phyloP scores from a whole-genome alignment of 2,888 invertebrate species.

The Deladenus siricidicola region DNA sequence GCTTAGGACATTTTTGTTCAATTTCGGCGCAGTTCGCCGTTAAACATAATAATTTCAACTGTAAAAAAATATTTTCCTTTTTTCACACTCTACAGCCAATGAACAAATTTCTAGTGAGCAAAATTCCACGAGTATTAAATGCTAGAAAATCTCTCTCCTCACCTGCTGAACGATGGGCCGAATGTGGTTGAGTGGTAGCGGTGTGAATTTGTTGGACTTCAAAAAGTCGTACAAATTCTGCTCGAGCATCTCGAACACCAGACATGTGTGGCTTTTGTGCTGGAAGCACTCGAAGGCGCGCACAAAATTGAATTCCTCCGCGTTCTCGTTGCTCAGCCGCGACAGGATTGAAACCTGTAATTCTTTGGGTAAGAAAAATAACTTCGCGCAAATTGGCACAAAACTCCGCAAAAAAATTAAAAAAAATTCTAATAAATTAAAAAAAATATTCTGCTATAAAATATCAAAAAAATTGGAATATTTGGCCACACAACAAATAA shows the following conservation, averaged over 20 bases:
- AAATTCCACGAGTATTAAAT: background rate
- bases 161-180: conserved; percentile 95
- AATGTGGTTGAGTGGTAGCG: conserved; percentile 88
- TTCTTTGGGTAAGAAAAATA: no score
- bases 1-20: no score
- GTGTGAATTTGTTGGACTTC: conserved; percentile 98
- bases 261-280: conserved; percentile 36
- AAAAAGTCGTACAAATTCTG: conserved; percentile 99
- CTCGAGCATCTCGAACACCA: conserved; percentile 81
- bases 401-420: no score
- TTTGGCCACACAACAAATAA: no score
- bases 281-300: conserved; percentile 97
- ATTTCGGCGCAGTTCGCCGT: no score
- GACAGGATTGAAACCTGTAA: conserved; percentile 58
- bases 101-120: background rate
- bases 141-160: background rate
- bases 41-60: no score
- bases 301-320: conserved; percentile 98
- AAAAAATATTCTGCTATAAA: no score
- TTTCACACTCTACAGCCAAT: no score
- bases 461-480: no score
- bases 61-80: no score
- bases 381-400: no score
- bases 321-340: conserved; percentile 76
- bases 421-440: no score